Evolutionary conservation across 1,140 invertebrate species (phyloP), one percentile per base, ranked within the genome.

Genomic region (Acromyrmex heyeri): DNA sequence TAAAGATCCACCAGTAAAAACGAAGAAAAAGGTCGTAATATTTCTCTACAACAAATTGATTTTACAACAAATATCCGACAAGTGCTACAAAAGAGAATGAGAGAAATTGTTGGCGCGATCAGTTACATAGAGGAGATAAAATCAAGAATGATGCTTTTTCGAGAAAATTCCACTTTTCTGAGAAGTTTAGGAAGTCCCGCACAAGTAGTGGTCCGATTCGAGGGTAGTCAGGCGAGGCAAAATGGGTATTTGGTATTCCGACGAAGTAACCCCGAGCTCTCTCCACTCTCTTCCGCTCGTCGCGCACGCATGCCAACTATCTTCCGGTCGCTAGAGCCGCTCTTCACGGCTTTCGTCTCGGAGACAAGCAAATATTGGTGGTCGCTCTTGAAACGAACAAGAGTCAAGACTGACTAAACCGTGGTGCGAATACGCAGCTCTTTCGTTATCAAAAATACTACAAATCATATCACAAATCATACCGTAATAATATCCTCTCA

Each of bases 291-390:
- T 87, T 90, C 88, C 92, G 92, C 91, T 92, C 88, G 87, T 89
- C 91, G 89, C 91, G 87, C 90, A 92, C 92, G 90, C 91, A 92
- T 90, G 92, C 89, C 90, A 93, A 93, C 92, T 93, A 93, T 93
- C 93, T 91, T 92, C 90, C 92, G 88, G 85, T 93, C 89, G 89
- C 92, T 91, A 87, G 76, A 90, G 83, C 27, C 62, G 69, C 70
- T 85, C 87, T 90, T 90, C 90, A 90, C 87, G 92, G 88, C 91
- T 93, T 91, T 93, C 91, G 92, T 93, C 91, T 90, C 90, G 88
- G 85, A 91, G 87, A 89, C 89, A 91, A 91, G 91, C 92, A 95
- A 95, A 95, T 95, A 94, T 95, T 95, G 94, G 93, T 93, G 91
- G 93, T 91, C 91, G 93, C 89, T 93, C 86, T 86, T 50, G 70